phyloP scores from a whole-genome alignment of 2,888 invertebrate species.

The Holacanthella duospinosa region DNA sequence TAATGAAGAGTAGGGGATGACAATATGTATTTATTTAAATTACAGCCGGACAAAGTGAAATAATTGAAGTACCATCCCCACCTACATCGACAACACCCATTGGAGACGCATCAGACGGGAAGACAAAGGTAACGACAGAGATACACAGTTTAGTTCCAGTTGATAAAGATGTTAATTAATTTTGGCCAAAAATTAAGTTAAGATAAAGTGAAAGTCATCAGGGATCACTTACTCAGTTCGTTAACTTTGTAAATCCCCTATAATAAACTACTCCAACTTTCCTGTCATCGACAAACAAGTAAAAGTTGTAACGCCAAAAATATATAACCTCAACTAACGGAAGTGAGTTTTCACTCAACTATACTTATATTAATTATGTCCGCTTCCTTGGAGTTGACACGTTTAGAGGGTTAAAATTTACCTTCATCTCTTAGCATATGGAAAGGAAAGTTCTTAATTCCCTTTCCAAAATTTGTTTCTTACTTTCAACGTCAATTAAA shows the following conservation, averaged over 20 bases:
- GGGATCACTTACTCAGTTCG: not conserved
- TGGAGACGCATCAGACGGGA: constrained; percentile 28
- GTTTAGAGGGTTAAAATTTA: not conserved
- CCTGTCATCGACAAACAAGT: too few species aligned
- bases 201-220: not conserved
- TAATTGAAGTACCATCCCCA: constrained; percentile 35
- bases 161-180: not conserved
- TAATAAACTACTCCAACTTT: too few species aligned
- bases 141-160: not conserved
- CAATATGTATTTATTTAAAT: too few species aligned
- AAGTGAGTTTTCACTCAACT: too few species aligned
- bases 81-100: constrained; percentile 32
- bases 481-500: not conserved
- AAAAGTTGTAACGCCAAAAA: too few species aligned
- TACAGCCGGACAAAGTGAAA: constrained; percentile 31
- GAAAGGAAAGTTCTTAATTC: not conserved
- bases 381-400: not conserved
- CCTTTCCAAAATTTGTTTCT: not conserved
- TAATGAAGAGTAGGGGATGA: too few species aligned
- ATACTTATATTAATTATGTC: too few species aligned
- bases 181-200: not conserved
- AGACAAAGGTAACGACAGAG: constrained; percentile 25
- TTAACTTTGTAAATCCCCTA: too few species aligned
- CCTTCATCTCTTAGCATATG: not conserved
- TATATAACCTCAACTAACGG: too few species aligned